Conservation (phyloP, 2,888 invertebrate genomes). For the Linnaemya vulpina region DNA sequence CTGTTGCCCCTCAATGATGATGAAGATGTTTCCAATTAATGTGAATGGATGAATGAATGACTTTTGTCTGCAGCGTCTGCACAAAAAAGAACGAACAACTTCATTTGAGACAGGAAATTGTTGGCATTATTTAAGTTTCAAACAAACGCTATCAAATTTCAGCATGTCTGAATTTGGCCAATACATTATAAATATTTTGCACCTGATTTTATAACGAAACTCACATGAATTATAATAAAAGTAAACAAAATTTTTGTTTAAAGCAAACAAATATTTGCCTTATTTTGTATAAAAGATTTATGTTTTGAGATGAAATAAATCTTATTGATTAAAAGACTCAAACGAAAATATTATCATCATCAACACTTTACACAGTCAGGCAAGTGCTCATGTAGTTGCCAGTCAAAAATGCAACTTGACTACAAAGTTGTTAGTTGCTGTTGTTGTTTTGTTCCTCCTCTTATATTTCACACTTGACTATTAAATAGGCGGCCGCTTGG, state of each 20-base stretch:
- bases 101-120: conserved; percentile 65
- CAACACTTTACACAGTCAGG: conserved; percentile 50
- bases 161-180: conserved; percentile 28
- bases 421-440: neutral
- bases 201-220: conserved; percentile 57
- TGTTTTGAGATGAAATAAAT: conserved; percentile 51
- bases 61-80: conserved; percentile 26
- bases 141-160: conserved; percentile 55
- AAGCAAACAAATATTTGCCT: conserved; percentile 60
- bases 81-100: conserved; percentile 36
- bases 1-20: conserved; percentile 18
- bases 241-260: conserved; percentile 3
- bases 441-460: conserved; percentile 29
- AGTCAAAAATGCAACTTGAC: conserved; percentile 46
- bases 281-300: conserved; percentile 58
- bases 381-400: conserved; percentile 53
- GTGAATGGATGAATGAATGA: conserved; percentile 52
- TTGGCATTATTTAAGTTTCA: conserved; percentile 58
- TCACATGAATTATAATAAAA: conserved; percentile 57
- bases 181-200: conserved; percentile 50
- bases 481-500: neutral
- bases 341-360: conserved; percentile 46
- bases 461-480: conserved; percentile 20
- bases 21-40: conserved; percentile 64
- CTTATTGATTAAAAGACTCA: conserved; percentile 59